These are phyloP conservation scores for Epiblema foenella DNA, from an alignment of 2,888 invertebrate species.

Conservation along the genomic window DNA sequence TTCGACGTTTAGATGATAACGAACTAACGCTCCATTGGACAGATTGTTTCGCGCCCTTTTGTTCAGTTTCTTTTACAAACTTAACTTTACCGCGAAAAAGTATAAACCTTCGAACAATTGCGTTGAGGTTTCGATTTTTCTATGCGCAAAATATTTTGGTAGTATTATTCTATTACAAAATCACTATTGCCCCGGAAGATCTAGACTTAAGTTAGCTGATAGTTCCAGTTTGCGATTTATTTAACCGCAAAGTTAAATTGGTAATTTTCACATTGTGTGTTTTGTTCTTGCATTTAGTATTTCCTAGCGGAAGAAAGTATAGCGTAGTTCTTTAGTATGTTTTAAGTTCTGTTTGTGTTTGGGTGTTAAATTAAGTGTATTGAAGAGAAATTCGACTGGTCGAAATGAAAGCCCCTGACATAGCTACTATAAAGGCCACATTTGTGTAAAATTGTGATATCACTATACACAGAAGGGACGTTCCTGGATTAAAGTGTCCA, in stretches of 20 bases:
- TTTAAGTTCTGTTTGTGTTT: conserved; percentile 16
- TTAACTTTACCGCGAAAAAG: conserved; percentile 4
- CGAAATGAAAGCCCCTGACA: background rate
- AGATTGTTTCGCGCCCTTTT: conserved; percentile 73
- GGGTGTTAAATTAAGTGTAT: background rate
- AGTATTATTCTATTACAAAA: conserved; percentile 5
- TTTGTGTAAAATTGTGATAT: background rate
- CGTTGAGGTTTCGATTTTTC: background rate
- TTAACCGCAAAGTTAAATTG: background rate
- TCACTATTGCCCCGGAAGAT: background rate
- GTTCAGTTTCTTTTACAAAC: conserved; percentile 53
- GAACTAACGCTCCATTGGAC: conserved; percentile 71
- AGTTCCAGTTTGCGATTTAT: background rate
- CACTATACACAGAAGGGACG: no score
- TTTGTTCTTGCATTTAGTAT: conserved; percentile 21
- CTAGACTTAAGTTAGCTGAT: background rate
- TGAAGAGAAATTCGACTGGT: background rate
- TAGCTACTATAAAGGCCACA: background rate
- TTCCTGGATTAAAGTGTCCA: no score
- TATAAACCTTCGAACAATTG: background rate
- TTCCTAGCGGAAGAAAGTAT: conserved; percentile 42
- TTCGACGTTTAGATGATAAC: conserved; percentile 2
- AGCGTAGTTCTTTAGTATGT: conserved; percentile 2
- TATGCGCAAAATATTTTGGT: background rate
- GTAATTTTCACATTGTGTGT: conserved; percentile 24